Conservation (phyloP, 2,797 vertebrate genomes). For the Macropodus opercularis region DNA sequence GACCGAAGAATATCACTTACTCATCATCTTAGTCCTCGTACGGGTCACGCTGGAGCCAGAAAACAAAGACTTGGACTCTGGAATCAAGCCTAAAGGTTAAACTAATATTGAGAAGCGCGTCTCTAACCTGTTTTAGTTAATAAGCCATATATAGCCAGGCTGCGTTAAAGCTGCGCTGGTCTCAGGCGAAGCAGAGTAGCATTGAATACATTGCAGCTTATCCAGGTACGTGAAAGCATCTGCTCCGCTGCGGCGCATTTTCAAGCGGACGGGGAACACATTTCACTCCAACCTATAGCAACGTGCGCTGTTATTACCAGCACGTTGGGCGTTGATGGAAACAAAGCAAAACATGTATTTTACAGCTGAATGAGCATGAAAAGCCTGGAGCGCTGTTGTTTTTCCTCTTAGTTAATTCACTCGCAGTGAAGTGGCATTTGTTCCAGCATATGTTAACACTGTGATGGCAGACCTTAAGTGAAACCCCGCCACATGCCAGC, state of each 20-base stretch:
- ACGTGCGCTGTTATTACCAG: not conserved
- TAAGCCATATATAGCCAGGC: no score
- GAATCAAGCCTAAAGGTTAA: no score
- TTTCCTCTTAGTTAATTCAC: conserved; percentile 1
- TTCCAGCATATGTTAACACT: conserved; percentile 55
- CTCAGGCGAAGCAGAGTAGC: conserved; percentile 5
- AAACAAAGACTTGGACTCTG: no score
- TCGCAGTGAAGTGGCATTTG: conserved; percentile 44
- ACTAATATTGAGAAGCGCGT: no score
- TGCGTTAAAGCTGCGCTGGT: conserved; percentile 1
- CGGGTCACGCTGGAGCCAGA: no score
- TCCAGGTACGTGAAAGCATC: conserved; percentile 14
- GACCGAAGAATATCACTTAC: no score
- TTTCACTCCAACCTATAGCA: conserved; percentile 5
- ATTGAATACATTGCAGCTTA: conserved; percentile 13
- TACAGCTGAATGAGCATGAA: conserved; percentile 1
- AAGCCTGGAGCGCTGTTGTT: not conserved
- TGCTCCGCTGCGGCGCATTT: conserved; percentile 9
- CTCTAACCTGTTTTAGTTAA: no score
- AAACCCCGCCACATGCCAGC: conserved; percentile 45
- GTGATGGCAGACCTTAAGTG: conserved; percentile 37
- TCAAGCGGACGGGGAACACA: not conserved
- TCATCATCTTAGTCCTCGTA: no score
- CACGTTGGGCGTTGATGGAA: conserved; percentile 30
- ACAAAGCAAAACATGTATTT: conserved; percentile 13